These are phyloP conservation scores for Sebastes wilsoni DNA, from an alignment of 2,797 vertebrate species.

Conservation along the genomic window DNA sequence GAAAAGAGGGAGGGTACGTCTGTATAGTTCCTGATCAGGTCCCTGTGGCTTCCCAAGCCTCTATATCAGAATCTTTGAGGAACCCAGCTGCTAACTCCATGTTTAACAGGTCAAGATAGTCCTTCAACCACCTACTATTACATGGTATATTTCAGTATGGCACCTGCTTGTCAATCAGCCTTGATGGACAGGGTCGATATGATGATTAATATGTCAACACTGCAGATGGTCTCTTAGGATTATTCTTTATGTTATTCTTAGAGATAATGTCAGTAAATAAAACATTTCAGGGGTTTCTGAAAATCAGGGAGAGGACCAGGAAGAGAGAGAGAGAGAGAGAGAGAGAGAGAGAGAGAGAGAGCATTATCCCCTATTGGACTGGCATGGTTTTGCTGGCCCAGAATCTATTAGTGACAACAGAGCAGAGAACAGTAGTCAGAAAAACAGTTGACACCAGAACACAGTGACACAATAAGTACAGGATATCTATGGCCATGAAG, in stretches of 20 bases:
- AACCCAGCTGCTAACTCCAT: too few species aligned
- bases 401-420: constrained; percentile 51
- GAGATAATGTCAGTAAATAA: too few species aligned
- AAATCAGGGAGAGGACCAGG: too few species aligned
- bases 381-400: constrained; percentile 60
- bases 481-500: constrained; percentile 24
- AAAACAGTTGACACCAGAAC: background rate
- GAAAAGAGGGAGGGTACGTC: too few species aligned
- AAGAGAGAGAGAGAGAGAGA: too few species aligned
- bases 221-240: too few species aligned
- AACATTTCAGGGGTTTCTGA: too few species aligned
- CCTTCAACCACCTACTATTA: background rate
- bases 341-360: background rate
- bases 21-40: too few species aligned
- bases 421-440: constrained; percentile 2
- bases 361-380: constrained; percentile 56
- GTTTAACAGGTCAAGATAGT: background rate
- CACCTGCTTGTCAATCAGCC: background rate
- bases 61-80: too few species aligned
- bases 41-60: too few species aligned
- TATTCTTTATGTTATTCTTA: too few species aligned
- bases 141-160: background rate
- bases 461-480: background rate
- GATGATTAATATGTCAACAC: too few species aligned
- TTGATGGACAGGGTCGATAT: background rate